Conservation (phyloP, 2,797 vertebrate species). For the Miichthys miiuy region DNA sequence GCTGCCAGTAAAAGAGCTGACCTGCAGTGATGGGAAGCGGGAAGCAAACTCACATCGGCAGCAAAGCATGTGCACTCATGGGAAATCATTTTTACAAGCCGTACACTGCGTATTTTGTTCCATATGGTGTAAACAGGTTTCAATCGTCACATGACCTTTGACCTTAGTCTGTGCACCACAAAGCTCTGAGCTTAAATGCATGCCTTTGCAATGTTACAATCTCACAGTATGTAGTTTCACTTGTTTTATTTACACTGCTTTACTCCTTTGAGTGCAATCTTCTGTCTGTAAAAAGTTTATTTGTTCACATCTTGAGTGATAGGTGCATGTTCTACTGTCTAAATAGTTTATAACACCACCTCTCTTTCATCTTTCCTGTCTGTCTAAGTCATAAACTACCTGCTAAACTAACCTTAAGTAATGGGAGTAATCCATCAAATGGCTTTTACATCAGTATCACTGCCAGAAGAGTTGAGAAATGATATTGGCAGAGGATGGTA, state of each 20-base stretch:
- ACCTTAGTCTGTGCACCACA: background rate
- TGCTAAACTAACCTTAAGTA: conserved; percentile 57
- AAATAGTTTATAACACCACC: conserved; percentile 15
- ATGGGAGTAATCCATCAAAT: conserved; percentile 59
- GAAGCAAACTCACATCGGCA: conserved; percentile 17
- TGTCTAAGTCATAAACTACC: conserved; percentile 44
- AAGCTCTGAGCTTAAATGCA: background rate
- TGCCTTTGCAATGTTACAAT: background rate
- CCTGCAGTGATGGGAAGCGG: conserved; percentile 57
- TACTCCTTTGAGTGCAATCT: conserved; percentile 20
- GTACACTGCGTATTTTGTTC: conserved; percentile 23
- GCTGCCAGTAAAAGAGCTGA: conserved; percentile 52
- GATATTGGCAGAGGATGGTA: conserved; percentile 66
- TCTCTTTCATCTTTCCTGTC: conserved; percentile 42
- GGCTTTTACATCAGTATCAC: conserved; percentile 52
- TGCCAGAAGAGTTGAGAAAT: conserved; percentile 73
- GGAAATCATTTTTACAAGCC: conserved; percentile 52
- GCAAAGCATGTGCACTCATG: conserved; percentile 35
- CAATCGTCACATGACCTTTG: conserved; percentile 27
- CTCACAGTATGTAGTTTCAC: background rate
- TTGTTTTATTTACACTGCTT: conserved; percentile 12
- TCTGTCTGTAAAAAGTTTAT: conserved; percentile 8
- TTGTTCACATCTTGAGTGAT: conserved; percentile 32
- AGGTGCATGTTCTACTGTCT: conserved; percentile 12
- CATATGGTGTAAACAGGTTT: conserved; percentile 44